Conservation (phyloP, 2,113 vertebrate species). For the Prunella himalayana region DNA sequence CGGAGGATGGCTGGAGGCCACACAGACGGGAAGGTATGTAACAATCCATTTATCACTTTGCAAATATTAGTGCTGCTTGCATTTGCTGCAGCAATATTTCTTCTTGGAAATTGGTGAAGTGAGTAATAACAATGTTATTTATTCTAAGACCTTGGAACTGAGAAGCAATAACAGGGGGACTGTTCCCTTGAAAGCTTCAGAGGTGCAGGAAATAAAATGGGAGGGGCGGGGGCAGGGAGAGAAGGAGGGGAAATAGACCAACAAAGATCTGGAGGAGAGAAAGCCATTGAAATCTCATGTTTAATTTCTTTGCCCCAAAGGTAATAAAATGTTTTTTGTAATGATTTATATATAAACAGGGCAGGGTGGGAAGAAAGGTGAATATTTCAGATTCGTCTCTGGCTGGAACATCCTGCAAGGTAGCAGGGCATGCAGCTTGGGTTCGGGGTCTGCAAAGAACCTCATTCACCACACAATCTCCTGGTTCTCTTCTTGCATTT, state of each 20-base stretch:
- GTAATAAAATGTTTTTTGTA: conserved; percentile 40
- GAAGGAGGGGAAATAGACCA: not conserved
- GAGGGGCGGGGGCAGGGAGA: not conserved
- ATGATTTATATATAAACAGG: conserved; percentile 21
- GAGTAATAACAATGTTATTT: conserved; percentile 70
- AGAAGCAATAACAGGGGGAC: conserved; percentile 51
- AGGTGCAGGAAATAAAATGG: conserved; percentile 36
- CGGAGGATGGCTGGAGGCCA: conserved; percentile 24
- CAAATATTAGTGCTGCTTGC: conserved; percentile 57
- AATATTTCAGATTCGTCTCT: not conserved
- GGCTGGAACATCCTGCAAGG: not conserved
- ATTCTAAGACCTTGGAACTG: conserved; percentile 63
- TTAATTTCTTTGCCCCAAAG: conserved; percentile 48
- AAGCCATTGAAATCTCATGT: conserved; percentile 29
- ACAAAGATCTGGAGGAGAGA: conserved; percentile 39
- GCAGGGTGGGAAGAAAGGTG: not conserved
- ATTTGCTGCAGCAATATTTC: conserved; percentile 60
- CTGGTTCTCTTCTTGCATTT: not conserved
- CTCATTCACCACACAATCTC: not conserved
- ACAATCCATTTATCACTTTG: conserved; percentile 59
- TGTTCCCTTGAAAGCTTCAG: conserved; percentile 52
- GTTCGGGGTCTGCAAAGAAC: not conserved
- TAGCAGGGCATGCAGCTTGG: not conserved
- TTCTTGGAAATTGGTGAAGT: conserved; percentile 60
- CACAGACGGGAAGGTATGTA: conserved; percentile 42